Conservation (phyloP, 2,113 vertebrate species). For the Corvus cornix region DNA sequence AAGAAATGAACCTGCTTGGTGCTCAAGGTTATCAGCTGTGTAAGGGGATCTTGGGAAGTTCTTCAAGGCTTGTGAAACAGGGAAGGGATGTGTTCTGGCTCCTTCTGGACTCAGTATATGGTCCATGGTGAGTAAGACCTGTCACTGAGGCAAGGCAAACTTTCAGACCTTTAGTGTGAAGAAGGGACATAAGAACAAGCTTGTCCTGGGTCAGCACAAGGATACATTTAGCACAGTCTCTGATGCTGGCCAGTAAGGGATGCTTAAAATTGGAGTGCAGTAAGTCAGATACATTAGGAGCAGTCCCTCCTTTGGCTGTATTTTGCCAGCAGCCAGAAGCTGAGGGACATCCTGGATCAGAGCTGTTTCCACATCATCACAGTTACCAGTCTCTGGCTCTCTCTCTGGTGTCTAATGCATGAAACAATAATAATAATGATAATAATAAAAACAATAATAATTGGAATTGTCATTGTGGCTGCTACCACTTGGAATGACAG, state of each 20-base stretch:
- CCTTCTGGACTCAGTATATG: neutral
- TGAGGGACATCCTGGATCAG: neutral
- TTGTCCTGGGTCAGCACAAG: neutral
- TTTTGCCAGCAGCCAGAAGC: neutral
- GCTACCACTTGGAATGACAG: neutral
- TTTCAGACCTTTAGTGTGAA: neutral
- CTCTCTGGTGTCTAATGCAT: neutral
- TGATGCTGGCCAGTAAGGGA: neutral
- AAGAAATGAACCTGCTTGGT: neutral
- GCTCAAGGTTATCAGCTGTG: neutral
- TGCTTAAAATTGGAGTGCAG: neutral
- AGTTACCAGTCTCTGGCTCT: neutral
- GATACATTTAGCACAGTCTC: neutral
- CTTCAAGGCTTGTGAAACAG: neutral
- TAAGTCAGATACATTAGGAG: neutral
- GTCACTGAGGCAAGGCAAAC: neutral
- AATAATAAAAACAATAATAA: neutral
- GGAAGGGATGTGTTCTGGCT: neutral
- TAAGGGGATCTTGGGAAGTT: neutral
- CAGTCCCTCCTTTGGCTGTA: neutral
- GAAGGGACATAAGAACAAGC: neutral
- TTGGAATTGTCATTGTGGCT: neutral
- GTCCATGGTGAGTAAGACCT: neutral
- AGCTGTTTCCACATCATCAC: neutral
- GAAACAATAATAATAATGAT: neutral